Percentiles rank a stretch among this genome's conserved stretches.
Conservation (phyloP, 1,140 invertebrate genomes). For the Apis cerana region DNA sequence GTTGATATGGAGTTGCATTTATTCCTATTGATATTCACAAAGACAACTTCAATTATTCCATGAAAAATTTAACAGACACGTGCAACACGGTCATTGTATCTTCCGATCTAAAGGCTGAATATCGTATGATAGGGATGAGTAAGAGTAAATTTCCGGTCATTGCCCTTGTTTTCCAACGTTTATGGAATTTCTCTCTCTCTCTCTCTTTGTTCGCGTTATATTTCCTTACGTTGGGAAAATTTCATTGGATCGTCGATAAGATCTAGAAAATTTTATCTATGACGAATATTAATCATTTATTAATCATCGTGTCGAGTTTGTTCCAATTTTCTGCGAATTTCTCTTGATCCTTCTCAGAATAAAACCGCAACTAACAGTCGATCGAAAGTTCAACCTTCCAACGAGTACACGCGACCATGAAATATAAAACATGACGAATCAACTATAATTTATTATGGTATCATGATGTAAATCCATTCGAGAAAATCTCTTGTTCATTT, state of each 20-base stretch:
- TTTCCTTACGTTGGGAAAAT: not conserved
- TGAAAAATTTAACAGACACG: constrained; percentile 51
- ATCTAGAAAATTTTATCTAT: no score
- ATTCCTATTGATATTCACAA: not conserved
- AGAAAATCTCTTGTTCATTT: not conserved
- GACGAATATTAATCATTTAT: not conserved
- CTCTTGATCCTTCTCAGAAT: not conserved
- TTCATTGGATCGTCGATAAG: no score
- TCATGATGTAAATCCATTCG: not conserved
- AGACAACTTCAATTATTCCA: constrained; percentile 28
- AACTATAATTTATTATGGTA: constrained; percentile 26
- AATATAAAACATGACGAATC: not conserved
- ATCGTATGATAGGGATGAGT: not conserved
- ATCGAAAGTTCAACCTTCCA: not conserved
- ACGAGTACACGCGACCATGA: constrained; percentile 25
- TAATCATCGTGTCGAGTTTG: not conserved
- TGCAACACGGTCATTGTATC: constrained; percentile 35
- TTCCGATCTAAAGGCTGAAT: constrained; percentile 9
- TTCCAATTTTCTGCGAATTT: not conserved
- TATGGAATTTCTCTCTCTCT: not conserved
- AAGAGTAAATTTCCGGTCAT: constrained; percentile 27
- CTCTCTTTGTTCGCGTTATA: not conserved
- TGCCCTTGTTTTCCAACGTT: constrained; percentile 20
- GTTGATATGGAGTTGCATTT: not conserved
- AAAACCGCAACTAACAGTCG: constrained; percentile 10